phyloP scores from a whole-genome alignment of 2,888 invertebrate species.

The Agrochola lota region DNA sequence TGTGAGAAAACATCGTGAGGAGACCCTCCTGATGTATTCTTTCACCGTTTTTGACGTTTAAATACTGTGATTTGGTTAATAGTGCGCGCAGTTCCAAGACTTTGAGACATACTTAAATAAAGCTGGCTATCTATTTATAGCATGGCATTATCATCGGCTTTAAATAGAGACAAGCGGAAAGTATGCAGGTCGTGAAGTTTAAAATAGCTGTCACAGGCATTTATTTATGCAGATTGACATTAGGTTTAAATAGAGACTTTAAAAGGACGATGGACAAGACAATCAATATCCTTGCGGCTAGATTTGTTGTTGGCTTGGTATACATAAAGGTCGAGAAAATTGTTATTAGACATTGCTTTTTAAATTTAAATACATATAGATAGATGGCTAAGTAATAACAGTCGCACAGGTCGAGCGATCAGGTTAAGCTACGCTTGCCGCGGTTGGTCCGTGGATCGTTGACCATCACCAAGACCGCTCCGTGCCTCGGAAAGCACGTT shows the following conservation, averaged over 20 bases:
- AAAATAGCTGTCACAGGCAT: constrained; percentile 14
- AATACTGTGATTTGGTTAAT: too few relatives aligned
- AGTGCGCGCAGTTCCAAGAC: constrained; percentile 5
- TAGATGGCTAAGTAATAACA: too few relatives aligned
- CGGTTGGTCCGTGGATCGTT: too few relatives aligned
- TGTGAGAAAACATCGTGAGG: too few relatives aligned
- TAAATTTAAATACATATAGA: not conserved
- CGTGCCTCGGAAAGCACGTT: too few relatives aligned
- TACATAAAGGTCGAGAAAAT: not conserved
- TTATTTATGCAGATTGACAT: not conserved
- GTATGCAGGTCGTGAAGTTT: constrained; percentile 44
- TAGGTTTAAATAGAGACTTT: constrained; percentile 8
- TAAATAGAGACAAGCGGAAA: constrained; percentile 39
- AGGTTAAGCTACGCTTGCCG: too few relatives aligned
- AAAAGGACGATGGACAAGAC: constrained; percentile 14
- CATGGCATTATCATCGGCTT: constrained; percentile 21
- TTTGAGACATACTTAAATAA: not conserved
- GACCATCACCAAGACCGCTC: too few relatives aligned
- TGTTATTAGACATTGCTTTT: not conserved
- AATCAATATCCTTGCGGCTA: constrained; percentile 4
- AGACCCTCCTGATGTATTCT: too few relatives aligned
- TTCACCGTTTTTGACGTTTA: too few relatives aligned
- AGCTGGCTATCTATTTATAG: constrained; percentile 14
- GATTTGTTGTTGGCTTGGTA: not conserved
- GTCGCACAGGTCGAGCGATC: too few relatives aligned